Percentiles rank a stretch among this genome's conserved stretches.
phyloP scores from a whole-genome alignment of 2,888 invertebrate species.

The Abrostola triplasia region DNA sequence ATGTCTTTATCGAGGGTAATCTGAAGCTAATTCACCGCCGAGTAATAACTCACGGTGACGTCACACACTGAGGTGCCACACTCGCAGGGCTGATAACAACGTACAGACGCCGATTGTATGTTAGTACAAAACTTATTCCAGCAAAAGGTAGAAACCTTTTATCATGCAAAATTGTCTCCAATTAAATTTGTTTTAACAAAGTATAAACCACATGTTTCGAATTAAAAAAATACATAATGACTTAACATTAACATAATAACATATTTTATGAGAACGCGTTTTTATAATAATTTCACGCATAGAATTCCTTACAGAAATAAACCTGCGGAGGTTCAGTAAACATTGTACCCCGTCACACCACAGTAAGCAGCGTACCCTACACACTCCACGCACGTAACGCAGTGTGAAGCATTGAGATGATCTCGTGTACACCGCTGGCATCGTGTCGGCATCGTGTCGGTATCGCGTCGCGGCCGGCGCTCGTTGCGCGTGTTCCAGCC shows the following conservation, averaged over 20 bases:
- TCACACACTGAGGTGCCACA: background rate
- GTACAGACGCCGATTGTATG: background rate
- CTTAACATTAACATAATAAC: no score
- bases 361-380: background rate
- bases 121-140: no score
- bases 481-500: constrained; percentile 4
- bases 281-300: no score
- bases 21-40: background rate
- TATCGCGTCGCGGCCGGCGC: background rate
- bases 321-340: background rate
- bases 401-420: constrained; percentile 3
- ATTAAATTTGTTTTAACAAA: no score
- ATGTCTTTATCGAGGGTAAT: constrained; percentile 25
- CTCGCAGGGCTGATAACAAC: background rate
- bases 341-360: background rate
- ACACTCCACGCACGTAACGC: background rate
- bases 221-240: no score
- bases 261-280: no score
- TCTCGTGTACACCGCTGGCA: background rate
- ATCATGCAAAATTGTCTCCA: no score
- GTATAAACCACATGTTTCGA: no score
- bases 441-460: constrained; percentile 3
- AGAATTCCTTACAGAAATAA: no score
- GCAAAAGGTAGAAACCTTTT: no score
- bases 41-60: background rate